A percentile compares a stretch with the other conserved stretches of the same genome.
Evolutionary conservation across 2,888 invertebrate species (phyloP).

Genomic region (Platycheirus albimanus): DNA sequence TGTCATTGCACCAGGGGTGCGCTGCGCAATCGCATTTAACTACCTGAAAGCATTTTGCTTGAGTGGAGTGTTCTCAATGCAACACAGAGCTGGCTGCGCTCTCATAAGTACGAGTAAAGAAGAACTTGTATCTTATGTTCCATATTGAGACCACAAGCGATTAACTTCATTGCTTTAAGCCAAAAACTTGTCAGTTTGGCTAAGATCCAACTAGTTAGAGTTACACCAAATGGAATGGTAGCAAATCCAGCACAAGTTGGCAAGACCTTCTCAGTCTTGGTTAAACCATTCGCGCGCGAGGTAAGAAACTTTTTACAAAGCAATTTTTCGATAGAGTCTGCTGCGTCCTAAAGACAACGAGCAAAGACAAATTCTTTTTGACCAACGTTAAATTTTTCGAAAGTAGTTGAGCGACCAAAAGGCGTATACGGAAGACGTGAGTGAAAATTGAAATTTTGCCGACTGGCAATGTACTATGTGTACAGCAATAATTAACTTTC

Average conservation of each 20-base stretch:
- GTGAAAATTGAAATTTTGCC: slow-evolving; percentile 49
- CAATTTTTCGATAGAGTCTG: no score
- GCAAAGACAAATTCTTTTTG: no score
- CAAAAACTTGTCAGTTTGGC: slow-evolving; percentile 39
- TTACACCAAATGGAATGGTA: slow-evolving; percentile 54
- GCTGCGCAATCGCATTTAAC: slow-evolving; percentile 45
- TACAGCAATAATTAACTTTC: slow-evolving; percentile 57
- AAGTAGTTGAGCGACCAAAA: background rate
- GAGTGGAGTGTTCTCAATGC: slow-evolving; percentile 11
- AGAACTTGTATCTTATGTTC: slow-evolving; percentile 50
- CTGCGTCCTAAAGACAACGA: no score
- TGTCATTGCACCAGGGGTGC: slow-evolving; percentile 63
- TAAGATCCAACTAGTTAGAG: slow-evolving; percentile 15
- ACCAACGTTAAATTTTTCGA: no score
- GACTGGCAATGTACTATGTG: slow-evolving; percentile 28
- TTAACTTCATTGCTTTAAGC: slow-evolving; percentile 20
- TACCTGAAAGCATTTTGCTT: slow-evolving; percentile 35
- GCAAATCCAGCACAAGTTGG: slow-evolving; percentile 39
- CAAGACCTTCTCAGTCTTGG: slow-evolving; percentile 49
- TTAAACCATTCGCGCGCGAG: slow-evolving; percentile 66
- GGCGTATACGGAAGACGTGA: slow-evolving; percentile 27
- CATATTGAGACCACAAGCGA: slow-evolving; percentile 59
- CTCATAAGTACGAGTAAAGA: slow-evolving; percentile 15
- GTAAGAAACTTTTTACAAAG: slow-evolving; percentile 42
- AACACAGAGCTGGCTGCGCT: slow-evolving; percentile 40